These are phyloP conservation scores for Petrolisthes manimaculis DNA, from an alignment of 2,888 invertebrate species.

Conservation along the genomic window DNA sequence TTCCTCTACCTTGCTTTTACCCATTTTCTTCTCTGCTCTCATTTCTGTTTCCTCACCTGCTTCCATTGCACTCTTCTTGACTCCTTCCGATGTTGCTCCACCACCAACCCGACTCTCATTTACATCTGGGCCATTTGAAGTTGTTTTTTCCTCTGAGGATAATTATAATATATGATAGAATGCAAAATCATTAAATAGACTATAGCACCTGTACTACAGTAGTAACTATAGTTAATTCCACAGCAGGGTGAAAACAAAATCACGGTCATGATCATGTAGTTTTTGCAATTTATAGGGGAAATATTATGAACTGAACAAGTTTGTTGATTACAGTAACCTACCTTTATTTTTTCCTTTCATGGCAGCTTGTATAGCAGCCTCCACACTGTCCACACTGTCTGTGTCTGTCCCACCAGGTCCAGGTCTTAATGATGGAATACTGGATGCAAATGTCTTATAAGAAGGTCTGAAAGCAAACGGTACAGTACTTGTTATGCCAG, in stretches of 20 bases:
- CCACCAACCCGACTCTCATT: background rate
- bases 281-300: too few species aligned
- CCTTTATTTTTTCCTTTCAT: slow-evolving; percentile 32
- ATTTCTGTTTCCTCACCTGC: background rate
- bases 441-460: slow-evolving; percentile 44
- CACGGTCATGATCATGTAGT: too few species aligned
- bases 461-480: slow-evolving; percentile 15
- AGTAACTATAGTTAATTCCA: too few species aligned
- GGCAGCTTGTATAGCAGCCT: slow-evolving; percentile 53
- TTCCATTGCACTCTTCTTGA: background rate
- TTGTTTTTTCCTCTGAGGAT: background rate
- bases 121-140: background rate
- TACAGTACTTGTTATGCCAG: too few species aligned
- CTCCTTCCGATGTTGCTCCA: background rate
- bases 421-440: slow-evolving; percentile 45
- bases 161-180: too few species aligned
- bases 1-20: background rate
- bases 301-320: too few species aligned
- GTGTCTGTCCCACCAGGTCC: slow-evolving; percentile 42
- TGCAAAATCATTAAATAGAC: too few species aligned
- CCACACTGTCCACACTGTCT: slow-evolving; percentile 57
- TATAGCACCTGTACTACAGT: too few species aligned
- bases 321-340: background rate
- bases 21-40: background rate
- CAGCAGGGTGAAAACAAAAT: too few species aligned